Conservation (phyloP, 1,140 invertebrate genomes). For the Ceratina japonica region DNA sequence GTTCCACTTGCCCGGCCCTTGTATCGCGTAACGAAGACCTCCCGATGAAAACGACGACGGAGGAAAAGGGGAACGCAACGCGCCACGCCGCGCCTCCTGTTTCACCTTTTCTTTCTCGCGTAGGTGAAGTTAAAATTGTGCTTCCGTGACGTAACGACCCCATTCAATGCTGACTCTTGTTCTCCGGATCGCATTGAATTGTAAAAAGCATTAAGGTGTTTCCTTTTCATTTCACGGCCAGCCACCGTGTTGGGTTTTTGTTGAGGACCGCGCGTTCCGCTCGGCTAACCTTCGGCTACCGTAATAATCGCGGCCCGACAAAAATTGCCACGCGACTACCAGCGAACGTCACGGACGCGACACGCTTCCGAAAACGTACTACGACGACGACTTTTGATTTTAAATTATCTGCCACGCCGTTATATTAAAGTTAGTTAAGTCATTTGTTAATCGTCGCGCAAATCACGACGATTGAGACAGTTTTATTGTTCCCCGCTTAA, state of each 20-base stretch:
- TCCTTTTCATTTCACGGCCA: slow-evolving; percentile 33
- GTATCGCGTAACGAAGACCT: slow-evolving; percentile 33
- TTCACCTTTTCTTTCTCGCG: neutral
- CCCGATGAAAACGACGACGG: slow-evolving; percentile 15
- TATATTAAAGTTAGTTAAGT: too few relatives aligned
- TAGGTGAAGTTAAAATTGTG: slow-evolving; percentile 33
- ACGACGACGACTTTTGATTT: too few relatives aligned
- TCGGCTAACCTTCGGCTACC: too few relatives aligned
- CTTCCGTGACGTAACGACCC: slow-evolving; percentile 33
- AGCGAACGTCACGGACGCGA: neutral
- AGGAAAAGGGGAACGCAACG: too few relatives aligned
- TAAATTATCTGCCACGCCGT: neutral
- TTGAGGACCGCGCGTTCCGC: neutral
- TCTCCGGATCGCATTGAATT: slow-evolving; percentile 27
- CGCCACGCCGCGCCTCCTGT: neutral
- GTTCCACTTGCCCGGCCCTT: slow-evolving; percentile 33
- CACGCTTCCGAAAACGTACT: too few relatives aligned
- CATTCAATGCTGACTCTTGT: slow-evolving; percentile 32
- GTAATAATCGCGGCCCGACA: neutral
- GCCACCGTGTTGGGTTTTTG: neutral
- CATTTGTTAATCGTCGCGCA: too few relatives aligned
- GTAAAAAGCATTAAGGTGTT: slow-evolving; percentile 38
- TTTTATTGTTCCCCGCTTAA: too few relatives aligned
- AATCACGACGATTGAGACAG: too few relatives aligned
- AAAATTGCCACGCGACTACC: neutral